phyloP scores from a whole-genome alignment of 2,888 invertebrate species.

The Leucoma salicis region DNA sequence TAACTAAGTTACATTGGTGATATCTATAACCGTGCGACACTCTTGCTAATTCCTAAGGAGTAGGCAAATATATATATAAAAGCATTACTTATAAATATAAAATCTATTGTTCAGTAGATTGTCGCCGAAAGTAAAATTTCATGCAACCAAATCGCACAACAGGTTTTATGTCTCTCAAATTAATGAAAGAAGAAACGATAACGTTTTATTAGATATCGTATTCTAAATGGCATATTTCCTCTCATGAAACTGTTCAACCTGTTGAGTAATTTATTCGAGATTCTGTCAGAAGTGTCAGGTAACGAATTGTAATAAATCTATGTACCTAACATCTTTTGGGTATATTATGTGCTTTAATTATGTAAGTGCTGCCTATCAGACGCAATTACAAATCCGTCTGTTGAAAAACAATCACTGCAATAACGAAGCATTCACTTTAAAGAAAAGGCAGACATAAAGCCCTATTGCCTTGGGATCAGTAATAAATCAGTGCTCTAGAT shows the following conservation, averaged over 20 bases:
- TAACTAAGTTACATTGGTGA: too few species aligned
- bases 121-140: too few species aligned
- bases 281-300: constrained; percentile 8
- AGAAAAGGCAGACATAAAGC: constrained; percentile 28
- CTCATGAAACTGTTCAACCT: constrained; percentile 14
- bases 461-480: constrained; percentile 29
- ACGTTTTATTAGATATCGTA: constrained; percentile 5
- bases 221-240: constrained; percentile 8
- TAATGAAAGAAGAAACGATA: constrained; percentile 5
- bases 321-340: constrained; percentile 19
- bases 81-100: neutral
- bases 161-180: neutral
- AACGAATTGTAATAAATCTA: constrained; percentile 17
- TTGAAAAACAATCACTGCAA: too few species aligned
- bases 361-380: too few species aligned
- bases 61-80: neutral
- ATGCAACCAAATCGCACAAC: too few species aligned
- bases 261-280: constrained; percentile 30
- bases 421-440: constrained; percentile 7
- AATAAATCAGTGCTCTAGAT: constrained; percentile 38
- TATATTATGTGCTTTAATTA: too few species aligned
- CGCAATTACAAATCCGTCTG: too few species aligned
- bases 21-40: too few species aligned
- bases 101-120: too few species aligned
- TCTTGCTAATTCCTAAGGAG: too few species aligned